Base-by-base conservation (phyloP, 2,797 vertebrate species). In the Toxotes lorentzi region DNA sequence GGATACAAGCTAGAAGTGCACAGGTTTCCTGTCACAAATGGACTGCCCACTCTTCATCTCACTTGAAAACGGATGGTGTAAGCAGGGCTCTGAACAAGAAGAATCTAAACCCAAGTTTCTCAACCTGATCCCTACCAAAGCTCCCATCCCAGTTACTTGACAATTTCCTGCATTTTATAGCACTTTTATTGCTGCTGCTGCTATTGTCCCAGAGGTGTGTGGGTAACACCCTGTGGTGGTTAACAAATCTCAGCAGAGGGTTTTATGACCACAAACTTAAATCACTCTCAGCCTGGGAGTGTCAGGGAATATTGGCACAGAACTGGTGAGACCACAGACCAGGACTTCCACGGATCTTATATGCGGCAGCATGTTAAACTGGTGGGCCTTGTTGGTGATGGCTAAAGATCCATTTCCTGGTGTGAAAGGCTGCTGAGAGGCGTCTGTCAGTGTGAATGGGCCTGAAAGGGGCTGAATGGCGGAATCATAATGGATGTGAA, bases 141-240 rank as follows among this genome's bases (percentile, higher is more conserved):
- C 73, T 80, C 38, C 56, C 41, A 70, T 90, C 71, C 50, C 78
- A 75, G 77, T 47, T 71, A 84, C 81, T 67, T 85, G 86, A 88
- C 88, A 67, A 88, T 84, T 61, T 93, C 91, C 91, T 91, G 88
- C 59, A 72, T 72, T 94, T 94, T 89, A 90, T 74, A 43, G 70
- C 74, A n/a, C 69, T 84, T 93, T 93, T 90, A 92, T 79, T 79
- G 82, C 71, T 1, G 40, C 71, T 1, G 40, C 63, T 57, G 51
- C 83, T 57, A 86, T 93, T 91, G 90, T 92, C 78, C 76, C 82
- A 30, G 72, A 92, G 90, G 92, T 92, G 90, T 86, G 83, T 64
- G 64, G 68, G 78, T 91, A 78, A 90, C 92, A 90, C 92, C 87
- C 84, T 34, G 77, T 23, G 41, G 85, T 34, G 72, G 77, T 84